Conservation (phyloP, 2,797 vertebrate species). For the Gymnopithys bicolor region DNA sequence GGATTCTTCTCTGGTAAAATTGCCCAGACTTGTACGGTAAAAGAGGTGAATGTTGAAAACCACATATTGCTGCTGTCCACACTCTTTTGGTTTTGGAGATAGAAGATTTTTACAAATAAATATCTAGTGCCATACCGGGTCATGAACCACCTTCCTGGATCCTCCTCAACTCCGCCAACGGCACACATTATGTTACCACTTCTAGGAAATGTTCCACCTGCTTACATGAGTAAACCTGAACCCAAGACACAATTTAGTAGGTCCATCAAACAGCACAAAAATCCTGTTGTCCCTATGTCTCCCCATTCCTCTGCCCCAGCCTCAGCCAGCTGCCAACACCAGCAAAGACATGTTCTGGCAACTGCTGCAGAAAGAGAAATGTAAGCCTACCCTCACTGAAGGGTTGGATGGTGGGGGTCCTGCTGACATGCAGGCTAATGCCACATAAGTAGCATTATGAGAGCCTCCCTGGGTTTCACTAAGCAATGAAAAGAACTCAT, state of each 20-base stretch:
- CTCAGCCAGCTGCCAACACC: constrained; percentile 30
- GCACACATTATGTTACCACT: not conserved
- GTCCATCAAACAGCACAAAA: not conserved
- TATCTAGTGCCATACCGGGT: not conserved
- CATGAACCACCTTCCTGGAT: not conserved
- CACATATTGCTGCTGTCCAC: not conserved
- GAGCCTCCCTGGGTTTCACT: not conserved
- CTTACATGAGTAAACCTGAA: not conserved
- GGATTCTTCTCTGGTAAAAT: not conserved
- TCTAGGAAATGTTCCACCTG: not conserved
- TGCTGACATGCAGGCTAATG: not conserved
- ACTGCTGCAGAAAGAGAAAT: constrained; percentile 11
- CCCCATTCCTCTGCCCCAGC: not conserved
- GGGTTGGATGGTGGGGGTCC: not conserved
- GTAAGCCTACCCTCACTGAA: not conserved
- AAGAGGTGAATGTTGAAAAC: not conserved
- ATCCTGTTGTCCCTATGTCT: not conserved
- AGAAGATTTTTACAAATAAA: not conserved
- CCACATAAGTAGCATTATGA: constrained; percentile 3
- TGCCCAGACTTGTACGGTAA: not conserved
- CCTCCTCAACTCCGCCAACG: not conserved
- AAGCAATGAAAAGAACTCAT: not conserved
- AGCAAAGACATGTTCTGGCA: not conserved
- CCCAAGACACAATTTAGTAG: not conserved
- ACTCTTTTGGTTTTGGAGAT: not conserved